Base-by-base conservation (phyloP, 2,113 vertebrate species). In the Bufo bufo region DNA sequence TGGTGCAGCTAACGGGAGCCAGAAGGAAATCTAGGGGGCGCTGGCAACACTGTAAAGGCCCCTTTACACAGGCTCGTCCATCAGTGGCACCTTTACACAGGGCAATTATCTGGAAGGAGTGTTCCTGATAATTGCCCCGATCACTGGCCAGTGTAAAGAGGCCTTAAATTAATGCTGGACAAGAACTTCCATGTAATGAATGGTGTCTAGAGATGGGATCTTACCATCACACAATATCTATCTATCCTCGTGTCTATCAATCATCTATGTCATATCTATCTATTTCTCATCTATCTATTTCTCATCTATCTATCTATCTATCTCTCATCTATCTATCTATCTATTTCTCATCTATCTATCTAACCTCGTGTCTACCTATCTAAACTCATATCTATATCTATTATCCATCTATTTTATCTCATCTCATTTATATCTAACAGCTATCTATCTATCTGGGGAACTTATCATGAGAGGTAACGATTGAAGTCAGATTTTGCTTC, bases 201-300 rank as follows among this genome's bases (percentile, higher is more conserved):
- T 54, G 63, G 82, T 54, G 63, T 71, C 82, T 69, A 71, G 13
- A 69, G 49, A 69, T 84, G 63, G 49, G 61, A 49, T 69, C 61
- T 50, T 45, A 65, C n/a, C 20, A 11, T 82, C 81, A 82, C 11
- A 19, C 56, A 63, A 66, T 82, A 33, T 69, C 47, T 50, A 61
- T 33, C 33, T 56, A 12, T 65, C 20, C 14, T 45, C 3, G 20
- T 13, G 20, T 75, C 6, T 75, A 19, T 11, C 45, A 75, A 75
- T 50, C 49, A 75, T 50, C 49, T 2, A 50, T n/a, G n/a, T n/a
- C n/a, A n/a, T n/a, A 19, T 0, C 50, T 45, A 20, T 49, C 69
- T 45, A 33, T 33, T 1, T 33, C 33, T 1, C 33, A 33, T 33
- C 33, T 33, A 33, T 33, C 33, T 33, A 33, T 33, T 33, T 33